phyloP scores from a whole-genome alignment of 2,888 invertebrate genomes.

The Acronicta psi region DNA sequence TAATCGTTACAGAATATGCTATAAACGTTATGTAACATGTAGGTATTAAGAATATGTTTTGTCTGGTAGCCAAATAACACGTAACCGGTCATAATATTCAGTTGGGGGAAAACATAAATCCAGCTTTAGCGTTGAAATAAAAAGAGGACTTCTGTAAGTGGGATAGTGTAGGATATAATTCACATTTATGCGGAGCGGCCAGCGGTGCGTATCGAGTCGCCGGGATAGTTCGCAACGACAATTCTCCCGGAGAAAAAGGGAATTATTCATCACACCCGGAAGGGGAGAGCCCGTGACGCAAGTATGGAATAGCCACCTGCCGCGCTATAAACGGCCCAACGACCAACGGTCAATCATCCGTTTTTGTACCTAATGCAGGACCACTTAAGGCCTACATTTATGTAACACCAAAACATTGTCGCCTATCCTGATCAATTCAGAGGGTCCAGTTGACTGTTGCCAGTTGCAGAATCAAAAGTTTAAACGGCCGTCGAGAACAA shows the following conservation, averaged over 20 bases:
- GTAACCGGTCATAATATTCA: constrained; percentile 73
- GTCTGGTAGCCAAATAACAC: constrained; percentile 63
- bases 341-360: constrained; percentile 27
- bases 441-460: constrained; percentile 88
- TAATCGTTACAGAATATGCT: no score
- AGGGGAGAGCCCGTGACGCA: constrained; percentile 89
- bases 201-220: constrained; percentile 86
- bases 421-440: constrained; percentile 73
- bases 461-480: constrained; percentile 89
- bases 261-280: constrained; percentile 90
- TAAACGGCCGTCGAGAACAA: constrained; percentile 88
- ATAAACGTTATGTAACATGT: no score
- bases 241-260: constrained; percentile 86
- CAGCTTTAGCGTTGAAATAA: constrained; percentile 83
- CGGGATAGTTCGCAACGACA: constrained; percentile 87
- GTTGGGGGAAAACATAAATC: constrained; percentile 80
- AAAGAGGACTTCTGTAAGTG: constrained; percentile 83
- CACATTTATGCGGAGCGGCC: constrained; percentile 86
- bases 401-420: constrained; percentile 30
- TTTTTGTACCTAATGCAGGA: constrained; percentile 47
- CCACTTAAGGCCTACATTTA: constrained; percentile 58
- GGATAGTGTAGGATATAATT: constrained; percentile 86
- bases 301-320: constrained; percentile 85
- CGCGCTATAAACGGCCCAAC: constrained; percentile 65
- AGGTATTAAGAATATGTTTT: constrained; percentile 57